Percentiles rank a stretch among this genome's conserved stretches.
Conservation (phyloP, 2,113 vertebrate species). For the Mustelus asterias region DNA sequence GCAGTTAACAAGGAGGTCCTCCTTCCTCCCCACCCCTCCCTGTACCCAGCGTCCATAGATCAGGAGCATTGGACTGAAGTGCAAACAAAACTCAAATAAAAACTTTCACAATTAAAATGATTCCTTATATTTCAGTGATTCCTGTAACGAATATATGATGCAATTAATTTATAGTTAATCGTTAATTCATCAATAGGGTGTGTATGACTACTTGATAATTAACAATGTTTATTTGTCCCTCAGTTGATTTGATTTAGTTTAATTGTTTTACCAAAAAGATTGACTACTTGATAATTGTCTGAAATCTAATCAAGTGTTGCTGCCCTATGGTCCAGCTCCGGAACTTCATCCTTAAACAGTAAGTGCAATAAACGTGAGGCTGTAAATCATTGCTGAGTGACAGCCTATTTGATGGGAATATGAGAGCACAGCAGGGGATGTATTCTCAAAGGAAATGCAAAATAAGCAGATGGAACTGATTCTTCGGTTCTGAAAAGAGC, state of each 20-base stretch:
- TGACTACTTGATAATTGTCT: not conserved
- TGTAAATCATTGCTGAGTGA: conserved; percentile 56
- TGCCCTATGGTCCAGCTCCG: conserved; percentile 55
- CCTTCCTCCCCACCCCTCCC: not conserved
- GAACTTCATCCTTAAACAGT: conserved; percentile 49
- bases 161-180: not conserved
- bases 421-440: conserved; percentile 49
- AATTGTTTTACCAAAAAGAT: not conserved
- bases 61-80: too few relatives aligned
- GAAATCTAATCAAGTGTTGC: not conserved
- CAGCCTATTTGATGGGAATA: conserved; percentile 55
- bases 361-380: conserved; percentile 53
- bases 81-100: too few relatives aligned
- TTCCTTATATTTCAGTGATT: not conserved
- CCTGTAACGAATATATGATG: not conserved
- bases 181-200: not conserved
- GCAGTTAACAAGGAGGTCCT: too few relatives aligned
- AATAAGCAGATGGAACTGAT: conserved; percentile 39
- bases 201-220: not conserved
- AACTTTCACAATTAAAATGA: too few relatives aligned
- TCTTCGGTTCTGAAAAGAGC: not conserved
- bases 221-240: too few relatives aligned
- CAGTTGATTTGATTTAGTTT: not conserved
- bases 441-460: conserved; percentile 58
- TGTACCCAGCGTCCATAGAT: too few relatives aligned